phyloP scores from a whole-genome alignment of 92 coral and sea anemone species.

The Porites evermanni region DNA sequence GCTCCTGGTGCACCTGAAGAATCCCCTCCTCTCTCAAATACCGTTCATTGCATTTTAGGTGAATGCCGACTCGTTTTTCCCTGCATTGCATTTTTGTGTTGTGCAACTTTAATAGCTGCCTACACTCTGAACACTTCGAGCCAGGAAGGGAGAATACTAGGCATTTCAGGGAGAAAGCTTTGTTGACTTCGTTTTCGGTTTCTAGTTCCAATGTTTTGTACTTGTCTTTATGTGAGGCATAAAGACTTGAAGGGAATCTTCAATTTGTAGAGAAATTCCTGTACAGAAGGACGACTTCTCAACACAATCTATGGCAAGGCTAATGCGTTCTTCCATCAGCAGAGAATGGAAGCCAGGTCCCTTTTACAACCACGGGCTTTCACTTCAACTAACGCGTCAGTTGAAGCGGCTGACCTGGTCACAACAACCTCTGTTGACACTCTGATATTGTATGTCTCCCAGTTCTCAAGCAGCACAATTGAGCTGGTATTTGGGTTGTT shows the following conservation, averaged over 20 bases:
- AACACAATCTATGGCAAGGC: background rate
- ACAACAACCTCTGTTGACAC: background rate
- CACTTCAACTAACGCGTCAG: background rate
- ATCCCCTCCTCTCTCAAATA: background rate
- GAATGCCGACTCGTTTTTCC: background rate
- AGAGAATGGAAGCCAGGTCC: background rate
- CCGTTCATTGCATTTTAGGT: constrained; percentile 3
- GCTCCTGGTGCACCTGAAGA: background rate
- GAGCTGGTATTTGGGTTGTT: background rate
- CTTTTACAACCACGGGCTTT: background rate
- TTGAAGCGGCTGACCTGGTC: background rate
- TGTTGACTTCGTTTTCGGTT: background rate
- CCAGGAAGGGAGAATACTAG: background rate
- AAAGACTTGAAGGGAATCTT: background rate
- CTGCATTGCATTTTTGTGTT: background rate
- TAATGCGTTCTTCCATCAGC: background rate
- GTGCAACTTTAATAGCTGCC: background rate
- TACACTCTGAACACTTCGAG: background rate
- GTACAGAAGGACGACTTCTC: background rate
- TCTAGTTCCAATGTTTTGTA: background rate
- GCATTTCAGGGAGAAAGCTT: background rate
- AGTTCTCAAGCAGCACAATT: background rate
- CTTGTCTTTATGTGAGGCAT: background rate
- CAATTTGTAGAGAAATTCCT: background rate
- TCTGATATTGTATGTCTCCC: background rate